Evolutionary conservation across 2,113 vertebrate species (phyloP).

Genomic region (Acanthochromis polyacanthus): DNA sequence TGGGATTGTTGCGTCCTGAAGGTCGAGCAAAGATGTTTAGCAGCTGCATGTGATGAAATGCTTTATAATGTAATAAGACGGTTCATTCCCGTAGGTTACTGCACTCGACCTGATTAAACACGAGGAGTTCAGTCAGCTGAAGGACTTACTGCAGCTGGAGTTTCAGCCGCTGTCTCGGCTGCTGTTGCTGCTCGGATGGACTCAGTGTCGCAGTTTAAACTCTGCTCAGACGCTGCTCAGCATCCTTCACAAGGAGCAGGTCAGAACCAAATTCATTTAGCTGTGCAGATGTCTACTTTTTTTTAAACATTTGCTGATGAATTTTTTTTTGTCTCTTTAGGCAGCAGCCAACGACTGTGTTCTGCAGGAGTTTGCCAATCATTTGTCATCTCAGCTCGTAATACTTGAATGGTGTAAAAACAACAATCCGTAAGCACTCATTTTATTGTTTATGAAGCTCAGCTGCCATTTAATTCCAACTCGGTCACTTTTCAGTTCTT

Average conservation of each 20-base stretch:
- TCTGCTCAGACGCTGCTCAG: constrained; percentile 90
- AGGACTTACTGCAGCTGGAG: constrained; percentile 86
- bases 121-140: constrained; percentile 89
- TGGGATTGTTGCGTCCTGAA: neutral
- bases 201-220: constrained; percentile 90
- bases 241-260: constrained; percentile 89
- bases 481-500: neutral
- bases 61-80: constrained; percentile 18
- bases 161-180: constrained; percentile 92
- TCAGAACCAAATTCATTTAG: constrained; percentile 51
- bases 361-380: constrained; percentile 91
- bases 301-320: neutral
- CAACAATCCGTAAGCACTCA: constrained; percentile 78
- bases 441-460: neutral
- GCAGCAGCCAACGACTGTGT: constrained; percentile 86
- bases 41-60: constrained; percentile 20
- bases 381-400: constrained; percentile 89
- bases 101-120: constrained; percentile 92
- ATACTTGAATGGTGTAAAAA: constrained; percentile 95
- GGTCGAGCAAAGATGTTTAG: constrained; percentile 4
- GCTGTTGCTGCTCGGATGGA: constrained; percentile 94
- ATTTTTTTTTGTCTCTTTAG: constrained; percentile 56
- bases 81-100: constrained; percentile 85
- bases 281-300: too few species aligned
- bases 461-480: neutral